phyloP scores from a whole-genome alignment of 2,888 invertebrate species.

The Lumbricus terrestris region DNA sequence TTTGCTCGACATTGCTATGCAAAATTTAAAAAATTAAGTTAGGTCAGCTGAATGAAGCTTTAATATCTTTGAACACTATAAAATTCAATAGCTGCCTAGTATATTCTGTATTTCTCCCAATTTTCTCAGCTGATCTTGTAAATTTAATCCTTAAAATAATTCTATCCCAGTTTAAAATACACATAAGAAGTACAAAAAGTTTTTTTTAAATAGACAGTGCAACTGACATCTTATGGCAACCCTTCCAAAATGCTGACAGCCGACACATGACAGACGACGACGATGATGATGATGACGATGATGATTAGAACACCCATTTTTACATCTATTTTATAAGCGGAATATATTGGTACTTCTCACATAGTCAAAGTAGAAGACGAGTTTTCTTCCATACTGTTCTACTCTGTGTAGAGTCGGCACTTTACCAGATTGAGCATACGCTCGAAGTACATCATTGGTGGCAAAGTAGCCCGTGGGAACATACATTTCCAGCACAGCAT shows the following conservation, averaged over 20 bases:
- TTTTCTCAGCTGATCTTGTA: background rate
- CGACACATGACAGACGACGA: too few relatives aligned
- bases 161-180: background rate
- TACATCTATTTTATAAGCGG: too few relatives aligned
- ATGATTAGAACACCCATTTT: background rate
- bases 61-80: background rate
- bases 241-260: background rate
- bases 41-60: too few relatives aligned
- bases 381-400: constrained; percentile 76
- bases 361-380: constrained; percentile 88
- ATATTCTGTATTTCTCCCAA: background rate
- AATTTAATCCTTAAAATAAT: too few relatives aligned
- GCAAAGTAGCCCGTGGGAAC: constrained; percentile 56
- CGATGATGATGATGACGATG: background rate
- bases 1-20: background rate
- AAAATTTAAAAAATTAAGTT: background rate
- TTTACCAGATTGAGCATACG: constrained; percentile 76
- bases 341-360: constrained; percentile 66
- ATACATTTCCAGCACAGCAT: constrained; percentile 55
- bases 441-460: constrained; percentile 76
- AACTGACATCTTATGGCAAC: background rate
- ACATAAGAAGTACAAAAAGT: background rate
- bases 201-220: background rate
- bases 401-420: constrained; percentile 83
- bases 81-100: background rate